Evolutionary conservation across 2,888 invertebrate species (phyloP).

Genomic region (Xestia sexstrigata): DNA sequence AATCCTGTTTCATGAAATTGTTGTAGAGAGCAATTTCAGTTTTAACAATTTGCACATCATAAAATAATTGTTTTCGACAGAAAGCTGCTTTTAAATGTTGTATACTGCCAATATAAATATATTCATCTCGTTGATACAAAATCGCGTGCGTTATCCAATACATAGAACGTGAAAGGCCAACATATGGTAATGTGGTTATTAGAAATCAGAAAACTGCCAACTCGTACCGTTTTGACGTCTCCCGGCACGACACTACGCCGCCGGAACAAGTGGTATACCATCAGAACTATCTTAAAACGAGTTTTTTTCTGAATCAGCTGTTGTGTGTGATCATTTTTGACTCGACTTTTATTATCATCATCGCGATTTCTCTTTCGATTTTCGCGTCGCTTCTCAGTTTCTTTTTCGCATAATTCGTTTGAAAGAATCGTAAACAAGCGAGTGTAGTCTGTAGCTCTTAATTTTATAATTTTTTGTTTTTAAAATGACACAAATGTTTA

Average conservation of each 20-base stretch:
- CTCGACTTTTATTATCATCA: constrained; percentile 28
- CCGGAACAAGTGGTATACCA: constrained; percentile 71
- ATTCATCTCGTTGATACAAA: constrained; percentile 50
- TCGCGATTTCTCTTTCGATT: constrained; percentile 62
- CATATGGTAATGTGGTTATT: constrained; percentile 85
- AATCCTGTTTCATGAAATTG: constrained; percentile 7
- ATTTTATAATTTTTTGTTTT: neutral
- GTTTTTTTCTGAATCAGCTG: constrained; percentile 66
- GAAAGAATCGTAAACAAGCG: constrained; percentile 12
- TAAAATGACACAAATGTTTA: neutral
- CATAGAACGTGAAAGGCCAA: constrained; percentile 84
- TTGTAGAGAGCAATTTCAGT: constrained; percentile 9
- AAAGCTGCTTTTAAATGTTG: constrained; percentile 24
- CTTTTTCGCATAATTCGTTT: constrained; percentile 27
- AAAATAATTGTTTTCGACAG: neutral
- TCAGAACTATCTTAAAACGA: constrained; percentile 60
- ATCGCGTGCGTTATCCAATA: constrained; percentile 83
- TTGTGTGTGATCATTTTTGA: constrained; percentile 63
- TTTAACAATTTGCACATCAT: neutral
- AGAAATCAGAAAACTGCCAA: constrained; percentile 84
- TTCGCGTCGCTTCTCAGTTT: constrained; percentile 48
- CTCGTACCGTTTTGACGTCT: constrained; percentile 71
- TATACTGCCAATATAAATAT: constrained; percentile 13
- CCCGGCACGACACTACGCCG: constrained; percentile 67
- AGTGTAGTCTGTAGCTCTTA: neutral